Evolutionary conservation across 2,888 invertebrate genomes (phyloP).

Genomic region (Tortrix viridana): DNA sequence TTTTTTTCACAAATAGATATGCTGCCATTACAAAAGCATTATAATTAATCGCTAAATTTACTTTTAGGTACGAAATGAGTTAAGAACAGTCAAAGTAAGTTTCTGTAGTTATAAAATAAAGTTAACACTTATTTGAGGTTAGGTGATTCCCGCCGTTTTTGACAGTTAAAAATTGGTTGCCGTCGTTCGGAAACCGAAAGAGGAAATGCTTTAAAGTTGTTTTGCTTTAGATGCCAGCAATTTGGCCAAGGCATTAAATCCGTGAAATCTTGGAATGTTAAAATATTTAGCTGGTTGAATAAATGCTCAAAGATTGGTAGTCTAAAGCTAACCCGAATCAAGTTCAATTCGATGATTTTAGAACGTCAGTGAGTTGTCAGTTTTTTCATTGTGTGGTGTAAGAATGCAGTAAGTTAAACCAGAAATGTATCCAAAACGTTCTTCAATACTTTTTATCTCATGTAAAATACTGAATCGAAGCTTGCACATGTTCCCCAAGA

Average conservation of each 20-base stretch:
- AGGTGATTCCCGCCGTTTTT: constrained; percentile 4
- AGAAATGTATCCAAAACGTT: too few species aligned
- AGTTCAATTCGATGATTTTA: constrained; percentile 1
- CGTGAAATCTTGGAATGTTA: constrained; percentile 62
- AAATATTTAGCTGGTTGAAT: constrained; percentile 59
- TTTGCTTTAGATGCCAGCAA: constrained; percentile 67
- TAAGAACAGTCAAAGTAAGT: not conserved
- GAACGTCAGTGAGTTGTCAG: not conserved
- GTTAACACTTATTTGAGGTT: not conserved
- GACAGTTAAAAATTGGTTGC: constrained; percentile 44
- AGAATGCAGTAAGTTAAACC: too few species aligned
- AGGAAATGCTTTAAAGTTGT: constrained; percentile 63
- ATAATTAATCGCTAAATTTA: too few species aligned
- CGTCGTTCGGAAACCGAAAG: constrained; percentile 61
- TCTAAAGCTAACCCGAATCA: constrained; percentile 7
- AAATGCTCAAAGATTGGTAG: constrained; percentile 66
- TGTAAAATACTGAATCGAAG: too few species aligned
- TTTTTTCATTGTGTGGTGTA: not conserved
- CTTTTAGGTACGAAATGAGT: too few species aligned
- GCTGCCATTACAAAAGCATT: too few species aligned
- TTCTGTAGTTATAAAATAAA: not conserved
- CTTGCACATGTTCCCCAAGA: too few species aligned
- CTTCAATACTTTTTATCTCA: too few species aligned
- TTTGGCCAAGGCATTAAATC: constrained; percentile 57
- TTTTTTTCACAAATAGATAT: not conserved